phyloP scores from a whole-genome alignment of 2,113 vertebrate species.

The Mus spicilegus region DNA sequence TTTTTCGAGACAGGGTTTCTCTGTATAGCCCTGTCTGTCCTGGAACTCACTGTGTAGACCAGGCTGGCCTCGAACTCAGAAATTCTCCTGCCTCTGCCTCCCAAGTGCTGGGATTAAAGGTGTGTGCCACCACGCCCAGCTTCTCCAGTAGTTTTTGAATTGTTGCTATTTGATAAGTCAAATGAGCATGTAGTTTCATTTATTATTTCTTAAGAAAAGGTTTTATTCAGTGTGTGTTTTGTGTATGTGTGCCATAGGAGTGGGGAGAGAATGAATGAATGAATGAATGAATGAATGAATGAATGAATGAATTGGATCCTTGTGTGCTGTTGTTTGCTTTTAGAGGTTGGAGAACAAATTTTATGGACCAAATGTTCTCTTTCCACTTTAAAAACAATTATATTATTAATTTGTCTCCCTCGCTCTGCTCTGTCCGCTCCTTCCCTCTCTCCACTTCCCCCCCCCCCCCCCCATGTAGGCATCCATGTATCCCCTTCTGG shows the following conservation, averaged over 20 bases:
- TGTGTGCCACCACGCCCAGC: too few relatives aligned
- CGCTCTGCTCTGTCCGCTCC: neutral
- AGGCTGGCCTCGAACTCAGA: too few relatives aligned
- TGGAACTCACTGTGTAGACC: too few relatives aligned
- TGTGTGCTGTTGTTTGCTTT: neutral
- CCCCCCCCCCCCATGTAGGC: fast-evolving
- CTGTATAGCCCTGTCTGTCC: too few relatives aligned
- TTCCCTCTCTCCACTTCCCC: neutral
- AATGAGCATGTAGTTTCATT: neutral
- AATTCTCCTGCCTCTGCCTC: too few relatives aligned
- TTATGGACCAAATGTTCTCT: neutral
- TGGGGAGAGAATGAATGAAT: neutral
- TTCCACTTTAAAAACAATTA: neutral
- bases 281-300: neutral
- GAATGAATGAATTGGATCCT: neutral
- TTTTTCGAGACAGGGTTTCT: too few relatives aligned
- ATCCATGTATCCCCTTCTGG: too few relatives aligned
- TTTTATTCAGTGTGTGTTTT: neutral
- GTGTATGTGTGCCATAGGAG: neutral
- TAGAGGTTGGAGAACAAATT: neutral
- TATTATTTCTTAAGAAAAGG: neutral
- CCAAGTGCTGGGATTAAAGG: too few relatives aligned
- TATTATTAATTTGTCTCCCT: neutral
- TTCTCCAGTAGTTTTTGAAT: neutral
- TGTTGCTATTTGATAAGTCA: conserved; percentile 14